Evolutionary conservation across 1,140 invertebrate genomes (phyloP), one percentile per base, ranked within the genome.

Genomic region (Patella vulgata): DNA sequence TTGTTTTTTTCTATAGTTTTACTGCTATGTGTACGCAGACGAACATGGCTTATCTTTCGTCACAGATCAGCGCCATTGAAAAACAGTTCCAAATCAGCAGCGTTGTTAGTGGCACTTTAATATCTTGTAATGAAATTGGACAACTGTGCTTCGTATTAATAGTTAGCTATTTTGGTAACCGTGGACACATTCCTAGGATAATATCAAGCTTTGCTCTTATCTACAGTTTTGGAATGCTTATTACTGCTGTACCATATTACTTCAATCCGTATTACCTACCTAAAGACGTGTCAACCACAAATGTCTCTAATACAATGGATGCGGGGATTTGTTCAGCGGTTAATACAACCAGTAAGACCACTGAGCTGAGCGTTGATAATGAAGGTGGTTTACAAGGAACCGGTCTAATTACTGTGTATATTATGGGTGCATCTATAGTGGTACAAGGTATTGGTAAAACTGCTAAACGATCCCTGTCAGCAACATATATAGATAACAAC

Each of bases 401-500:
- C 23, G 40, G 14, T 21, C 21, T 25, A n/a, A n/a, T 12, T n/a
- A 42, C 56, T 21, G 51, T 57, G 21, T 33, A 39, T 11, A n/a
- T 61, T 17, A 19, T 66, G 4, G 58, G 58, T n/a, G 6, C 44
- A 30, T n/a, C 42, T 4, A 46, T 61, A 14, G 30, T 21, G 4
- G 17, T 66, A 2, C 64, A 61, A 43, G 64, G 64, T 0, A 30
- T 57, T 11, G 28, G 43, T 27, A 66, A 61, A 39, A 46, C 64
- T 1, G 53, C 59, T 1, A 25, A 52, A n/a, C 6, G 33, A 14
- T 42, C 58, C 3, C 53, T 66, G 27, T 33, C 53, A 2, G 31
- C 47, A 0, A 47, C 53, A 14, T 66, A 56, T 47, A 50, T 66
- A 23, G 64, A 66, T 36, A 44, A 66, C 47, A 66, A 66, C 39